These are phyloP conservation scores for Lacerta bilineata DNA, from an alignment of 2,797 vertebrate genomes.

Conservation along the genomic window DNA sequence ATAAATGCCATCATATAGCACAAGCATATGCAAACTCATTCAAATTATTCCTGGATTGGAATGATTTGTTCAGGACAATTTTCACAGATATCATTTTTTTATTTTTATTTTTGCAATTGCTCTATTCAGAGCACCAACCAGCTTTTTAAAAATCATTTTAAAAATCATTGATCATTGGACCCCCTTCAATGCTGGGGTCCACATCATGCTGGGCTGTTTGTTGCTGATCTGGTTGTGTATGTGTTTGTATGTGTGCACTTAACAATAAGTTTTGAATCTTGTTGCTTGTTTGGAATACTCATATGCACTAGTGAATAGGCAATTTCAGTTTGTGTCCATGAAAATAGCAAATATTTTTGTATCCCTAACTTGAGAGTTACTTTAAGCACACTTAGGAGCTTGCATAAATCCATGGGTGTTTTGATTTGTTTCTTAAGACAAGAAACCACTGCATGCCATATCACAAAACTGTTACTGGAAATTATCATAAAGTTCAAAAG, in stretches of 20 bases:
- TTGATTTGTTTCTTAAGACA: constrained; percentile 2
- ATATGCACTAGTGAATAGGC: background rate
- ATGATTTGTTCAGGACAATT: background rate
- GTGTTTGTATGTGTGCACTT: background rate
- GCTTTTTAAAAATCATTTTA: background rate
- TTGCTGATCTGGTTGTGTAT: background rate
- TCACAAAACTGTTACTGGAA: background rate
- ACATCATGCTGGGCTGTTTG: background rate
- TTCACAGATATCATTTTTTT: background rate
- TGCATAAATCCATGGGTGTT: background rate
- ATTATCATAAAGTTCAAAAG: background rate
- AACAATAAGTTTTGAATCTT: background rate
- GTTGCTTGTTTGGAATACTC: background rate
- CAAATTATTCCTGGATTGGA: background rate
- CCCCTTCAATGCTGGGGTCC: no score
- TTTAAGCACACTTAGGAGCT: background rate
- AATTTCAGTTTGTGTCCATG: background rate
- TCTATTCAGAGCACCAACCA: background rate
- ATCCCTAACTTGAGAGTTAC: background rate
- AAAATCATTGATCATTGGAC: no score
- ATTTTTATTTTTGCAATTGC: background rate
- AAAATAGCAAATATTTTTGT: background rate
- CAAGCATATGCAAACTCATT: background rate
- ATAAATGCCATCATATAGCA: background rate
- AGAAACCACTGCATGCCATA: background rate